phyloP scores from a whole-genome alignment of 2,113 vertebrate genomes.

The Panthera uncia region DNA sequence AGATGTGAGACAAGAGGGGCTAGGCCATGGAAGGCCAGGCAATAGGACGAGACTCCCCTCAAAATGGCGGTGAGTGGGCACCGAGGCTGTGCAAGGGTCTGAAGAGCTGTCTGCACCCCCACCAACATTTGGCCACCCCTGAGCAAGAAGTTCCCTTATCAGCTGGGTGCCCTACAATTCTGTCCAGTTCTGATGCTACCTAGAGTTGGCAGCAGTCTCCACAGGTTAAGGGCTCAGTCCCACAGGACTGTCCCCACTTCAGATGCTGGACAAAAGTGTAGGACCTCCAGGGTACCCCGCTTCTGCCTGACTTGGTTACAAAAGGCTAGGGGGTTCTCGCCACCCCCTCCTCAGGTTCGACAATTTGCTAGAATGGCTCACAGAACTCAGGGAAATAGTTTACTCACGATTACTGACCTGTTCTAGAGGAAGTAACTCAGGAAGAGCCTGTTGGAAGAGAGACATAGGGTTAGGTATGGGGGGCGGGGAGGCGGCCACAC shows the following conservation, averaged over 20 bases:
- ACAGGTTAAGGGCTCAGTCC: background rate
- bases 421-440: background rate
- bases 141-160: background rate
- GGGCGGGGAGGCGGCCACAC: no score
- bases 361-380: background rate
- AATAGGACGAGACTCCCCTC: background rate
- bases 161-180: background rate
- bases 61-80: accelerated
- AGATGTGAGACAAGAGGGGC: background rate
- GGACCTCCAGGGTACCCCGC: background rate
- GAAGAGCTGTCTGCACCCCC: no score
- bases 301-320: background rate
- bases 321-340: background rate
- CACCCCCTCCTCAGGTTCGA: background rate
- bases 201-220: background rate
- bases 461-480: accelerated
- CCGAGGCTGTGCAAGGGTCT: no score
- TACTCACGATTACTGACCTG: background rate
- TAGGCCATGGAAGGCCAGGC: background rate
- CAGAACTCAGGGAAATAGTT: background rate
- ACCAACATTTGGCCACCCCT: background rate
- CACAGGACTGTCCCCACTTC: background rate
- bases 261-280: no score
- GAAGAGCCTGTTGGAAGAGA: background rate
- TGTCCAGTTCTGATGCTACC: accelerated